Evolutionary conservation across 2,888 invertebrate species (phyloP), one percentile per base, ranked within the genome.

Genomic region (Coelinius sp.): DNA sequence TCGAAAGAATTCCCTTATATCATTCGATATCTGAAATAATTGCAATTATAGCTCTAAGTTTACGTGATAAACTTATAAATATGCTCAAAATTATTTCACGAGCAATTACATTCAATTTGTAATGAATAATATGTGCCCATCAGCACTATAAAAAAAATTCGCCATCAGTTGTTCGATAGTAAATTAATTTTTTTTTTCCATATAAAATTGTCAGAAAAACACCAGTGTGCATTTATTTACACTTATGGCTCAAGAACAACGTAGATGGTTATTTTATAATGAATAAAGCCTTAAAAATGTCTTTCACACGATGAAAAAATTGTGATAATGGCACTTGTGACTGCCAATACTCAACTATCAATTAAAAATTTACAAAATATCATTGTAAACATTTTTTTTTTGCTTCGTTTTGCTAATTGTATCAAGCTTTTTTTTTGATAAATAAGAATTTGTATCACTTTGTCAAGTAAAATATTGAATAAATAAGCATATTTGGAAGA

Each of bases 261-360:
- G 69, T 35, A 12, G 66, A 53, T 67, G 31, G 49, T 73, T 24
- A 64, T 66, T 66, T n/a, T n/a, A n/a, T n/a, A n/a, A n/a, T n/a
- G n/a, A n/a, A n/a, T n/a, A n/a, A 75, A 59, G 75, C 75, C 73
- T 77, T 73, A 74, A 69, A 69, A 76, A 77, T 73, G 72, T 77
- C 73, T 76, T 74, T 77, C 73, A 73, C 68, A 68, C 27, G n/a
- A n/a, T 41, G 6, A 63, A 41, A 68, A 71, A 75, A 73, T 73
- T 76, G 76, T 76, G 76, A 75, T 75, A 76, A 71, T 63, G 17
- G 24, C 53, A 59, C n/a, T 31, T n/a, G 31, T 20, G 35, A 35
- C 59, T 59, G 59, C 59, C 59, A 35, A 59, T n/a, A n/a, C 12
- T 59, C 12, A 10, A 56, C 20, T 59, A 35, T 35, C 35, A 59